Conservation (phyloP, 2,113 vertebrate species). For the Heptranchias perlo region DNA sequence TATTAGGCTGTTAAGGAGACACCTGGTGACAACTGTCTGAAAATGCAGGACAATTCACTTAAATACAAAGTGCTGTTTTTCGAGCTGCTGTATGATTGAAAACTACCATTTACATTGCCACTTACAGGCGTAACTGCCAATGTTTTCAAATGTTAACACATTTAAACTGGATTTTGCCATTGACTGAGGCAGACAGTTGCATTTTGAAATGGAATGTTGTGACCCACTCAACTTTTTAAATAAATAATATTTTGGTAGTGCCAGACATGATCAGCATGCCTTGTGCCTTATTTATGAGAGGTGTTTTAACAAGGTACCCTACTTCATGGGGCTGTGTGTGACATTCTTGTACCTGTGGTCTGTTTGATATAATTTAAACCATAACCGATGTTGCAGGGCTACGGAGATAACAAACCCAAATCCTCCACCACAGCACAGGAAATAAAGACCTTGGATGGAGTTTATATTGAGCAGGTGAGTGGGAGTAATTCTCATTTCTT, state of each 20-base stretch:
- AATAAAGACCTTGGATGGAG: conserved; percentile 84
- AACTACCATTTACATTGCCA: not conserved
- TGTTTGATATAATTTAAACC: not conserved
- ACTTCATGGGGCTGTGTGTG: not conserved
- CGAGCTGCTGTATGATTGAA: not conserved
- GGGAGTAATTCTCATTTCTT: not conserved
- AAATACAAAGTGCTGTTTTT: not conserved
- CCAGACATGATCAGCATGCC: not conserved
- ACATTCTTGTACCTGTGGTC: not conserved
- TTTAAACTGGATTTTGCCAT: not conserved
- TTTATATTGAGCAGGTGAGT: conserved; percentile 82
- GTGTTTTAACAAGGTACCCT: not conserved
- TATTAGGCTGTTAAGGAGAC: not conserved
- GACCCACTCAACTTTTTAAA: not conserved
- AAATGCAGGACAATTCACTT: not conserved
- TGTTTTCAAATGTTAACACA: not conserved
- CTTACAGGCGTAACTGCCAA: no score
- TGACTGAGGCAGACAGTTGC: not conserved
- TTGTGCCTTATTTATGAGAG: not conserved
- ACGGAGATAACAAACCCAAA: conserved; percentile 91
- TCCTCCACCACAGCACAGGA: conserved; percentile 90
- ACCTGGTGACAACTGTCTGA: not conserved
- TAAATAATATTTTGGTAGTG: not conserved
- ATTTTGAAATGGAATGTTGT: not conserved
- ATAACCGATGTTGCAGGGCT: conserved; percentile 62